phyloP scores from a whole-genome alignment of 2,113 vertebrate species.

The Seriola rivoliana region DNA sequence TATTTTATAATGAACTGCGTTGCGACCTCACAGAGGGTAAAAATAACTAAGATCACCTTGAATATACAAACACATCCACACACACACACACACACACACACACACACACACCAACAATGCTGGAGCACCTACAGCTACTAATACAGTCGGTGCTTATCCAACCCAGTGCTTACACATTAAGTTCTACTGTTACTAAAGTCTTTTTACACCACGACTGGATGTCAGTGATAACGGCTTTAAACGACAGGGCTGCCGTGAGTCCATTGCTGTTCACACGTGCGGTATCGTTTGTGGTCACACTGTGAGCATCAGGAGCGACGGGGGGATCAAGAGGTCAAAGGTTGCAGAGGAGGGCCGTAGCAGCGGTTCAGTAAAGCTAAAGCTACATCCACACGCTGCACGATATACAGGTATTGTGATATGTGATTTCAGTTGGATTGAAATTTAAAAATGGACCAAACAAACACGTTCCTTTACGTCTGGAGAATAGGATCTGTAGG shows the following conservation, averaged over 20 bases:
- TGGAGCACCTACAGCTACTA: background rate
- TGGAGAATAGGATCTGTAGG: too few species aligned
- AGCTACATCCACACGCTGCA: too few species aligned
- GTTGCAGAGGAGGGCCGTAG: background rate
- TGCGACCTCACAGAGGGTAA: background rate
- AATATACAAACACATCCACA: background rate
- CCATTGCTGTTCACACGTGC: background rate
- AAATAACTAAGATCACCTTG: background rate
- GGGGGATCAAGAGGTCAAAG: background rate
- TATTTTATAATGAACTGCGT: background rate
- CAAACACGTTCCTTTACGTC: too few species aligned
- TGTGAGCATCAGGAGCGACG: background rate
- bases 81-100: background rate
- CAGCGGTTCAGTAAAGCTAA: too few species aligned
- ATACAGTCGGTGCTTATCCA: too few species aligned
- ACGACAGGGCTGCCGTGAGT: background rate
- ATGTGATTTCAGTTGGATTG: too few species aligned
- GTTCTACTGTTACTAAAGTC: background rate
- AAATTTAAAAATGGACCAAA: too few species aligned
- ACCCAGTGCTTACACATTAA: background rate
- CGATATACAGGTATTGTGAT: too few species aligned
- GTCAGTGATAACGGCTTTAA: background rate
- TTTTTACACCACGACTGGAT: background rate
- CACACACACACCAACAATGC: background rate
- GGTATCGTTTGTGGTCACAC: background rate